A percentile compares a stretch with the other conserved stretches of the same genome.
Evolutionary conservation across 1,140 invertebrate genomes (phyloP).

Genomic region (Tetramorium parvispinum): DNA sequence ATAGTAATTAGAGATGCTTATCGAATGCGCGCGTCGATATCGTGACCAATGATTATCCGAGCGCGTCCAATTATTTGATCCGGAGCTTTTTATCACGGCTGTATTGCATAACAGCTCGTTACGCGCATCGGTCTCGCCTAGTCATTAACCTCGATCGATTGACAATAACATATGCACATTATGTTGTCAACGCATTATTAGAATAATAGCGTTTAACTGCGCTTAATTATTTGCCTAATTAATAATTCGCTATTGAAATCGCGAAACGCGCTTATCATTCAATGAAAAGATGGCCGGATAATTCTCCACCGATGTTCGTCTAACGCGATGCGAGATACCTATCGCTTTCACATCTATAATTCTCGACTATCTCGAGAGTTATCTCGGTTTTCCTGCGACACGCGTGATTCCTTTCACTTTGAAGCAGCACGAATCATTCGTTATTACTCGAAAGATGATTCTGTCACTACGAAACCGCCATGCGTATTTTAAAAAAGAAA

Average conservation of each 20-base stretch:
- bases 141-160: conserved; percentile 49
- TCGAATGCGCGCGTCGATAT: conserved; percentile 41
- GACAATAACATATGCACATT: conserved; percentile 32
- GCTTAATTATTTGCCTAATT: conserved; percentile 44
- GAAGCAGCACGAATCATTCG: not conserved
- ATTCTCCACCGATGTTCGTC: not conserved
- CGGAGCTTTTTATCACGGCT: conserved; percentile 24
- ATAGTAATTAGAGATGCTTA: conserved; percentile 60
- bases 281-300: conserved; percentile 19
- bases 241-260: conserved; percentile 30
- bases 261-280: conserved; percentile 25
- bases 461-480: not conserved
- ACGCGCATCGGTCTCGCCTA: conserved; percentile 39
- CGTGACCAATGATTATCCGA: conserved; percentile 55
- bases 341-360: conserved; percentile 37
- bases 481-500: conserved; percentile 6
- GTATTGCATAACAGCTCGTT: conserved; percentile 49
- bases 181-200: conserved; percentile 36
- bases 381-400: conserved; percentile 36
- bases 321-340: not conserved
- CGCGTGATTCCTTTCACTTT: conserved; percentile 21
- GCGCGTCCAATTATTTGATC: conserved; percentile 55
- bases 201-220: conserved; percentile 48
- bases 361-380: conserved; percentile 2
- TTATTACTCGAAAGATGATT: conserved; percentile 24